Evolutionary conservation across 2,888 invertebrate species (phyloP).

Genomic region (Blera fallax): DNA sequence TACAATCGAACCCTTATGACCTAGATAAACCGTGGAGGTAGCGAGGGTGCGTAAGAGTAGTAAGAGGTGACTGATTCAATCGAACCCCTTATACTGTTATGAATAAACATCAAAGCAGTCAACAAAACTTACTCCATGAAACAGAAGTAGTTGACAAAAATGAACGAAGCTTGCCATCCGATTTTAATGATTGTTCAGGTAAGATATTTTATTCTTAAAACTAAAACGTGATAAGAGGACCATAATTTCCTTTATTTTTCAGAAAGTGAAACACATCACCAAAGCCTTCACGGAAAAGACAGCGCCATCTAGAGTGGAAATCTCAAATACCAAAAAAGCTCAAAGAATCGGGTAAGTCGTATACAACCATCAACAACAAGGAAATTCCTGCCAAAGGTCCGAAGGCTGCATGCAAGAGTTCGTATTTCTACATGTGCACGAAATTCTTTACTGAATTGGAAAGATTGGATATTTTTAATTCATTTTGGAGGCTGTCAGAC

Average conservation of each 20-base stretch:
- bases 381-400: slow-evolving; percentile 7
- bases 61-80: too few species aligned
- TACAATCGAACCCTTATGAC: too few species aligned
- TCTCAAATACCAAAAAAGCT: not conserved
- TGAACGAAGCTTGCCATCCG: not conserved
- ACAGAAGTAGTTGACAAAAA: slow-evolving; percentile 1
- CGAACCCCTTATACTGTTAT: too few species aligned
- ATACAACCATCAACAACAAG: slow-evolving; percentile 4
- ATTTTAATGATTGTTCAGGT: slow-evolving; percentile 5
- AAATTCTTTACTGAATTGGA: not conserved
- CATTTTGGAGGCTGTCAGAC: slow-evolving; percentile 20
- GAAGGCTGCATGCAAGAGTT: not conserved
- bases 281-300: too few species aligned
- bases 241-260: slow-evolving; percentile 1
- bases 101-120: not conserved
- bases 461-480: slow-evolving; percentile 17
- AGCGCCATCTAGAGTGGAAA: too few species aligned
- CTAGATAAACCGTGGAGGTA: too few species aligned
- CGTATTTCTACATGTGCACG: too few species aligned
- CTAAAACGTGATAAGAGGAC: not conserved
- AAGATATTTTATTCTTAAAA: slow-evolving; percentile 8
- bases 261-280: not conserved
- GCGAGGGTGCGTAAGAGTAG: too few species aligned
- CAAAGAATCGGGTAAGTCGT: not conserved
- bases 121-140: not conserved